These are phyloP conservation scores for Plodia interpunctella DNA, from an alignment of 1,140 invertebrate species.

Conservation along the genomic window DNA sequence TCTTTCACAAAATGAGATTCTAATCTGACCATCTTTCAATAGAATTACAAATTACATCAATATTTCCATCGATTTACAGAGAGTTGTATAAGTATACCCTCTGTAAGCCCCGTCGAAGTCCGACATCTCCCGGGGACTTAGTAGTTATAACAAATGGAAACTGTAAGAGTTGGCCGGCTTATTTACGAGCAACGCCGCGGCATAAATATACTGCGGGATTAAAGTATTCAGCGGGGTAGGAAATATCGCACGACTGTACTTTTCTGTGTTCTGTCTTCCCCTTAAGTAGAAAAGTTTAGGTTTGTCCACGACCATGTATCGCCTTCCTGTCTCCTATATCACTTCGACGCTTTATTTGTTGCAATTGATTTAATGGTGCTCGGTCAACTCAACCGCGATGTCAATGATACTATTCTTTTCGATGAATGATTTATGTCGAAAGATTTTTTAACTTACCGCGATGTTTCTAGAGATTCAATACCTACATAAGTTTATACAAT, in stretches of 20 bases:
- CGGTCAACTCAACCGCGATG: neutral
- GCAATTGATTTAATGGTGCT: neutral
- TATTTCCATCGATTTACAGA: constrained; percentile 12
- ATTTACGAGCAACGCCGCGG: constrained; percentile 36
- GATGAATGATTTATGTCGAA: neutral
- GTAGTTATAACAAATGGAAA: constrained; percentile 47
- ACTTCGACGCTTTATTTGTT: neutral
- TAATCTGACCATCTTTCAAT: constrained; percentile 7
- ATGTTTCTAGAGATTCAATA: too few relatives aligned
- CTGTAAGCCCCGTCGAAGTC: constrained; percentile 37
- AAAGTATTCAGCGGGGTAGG: constrained; percentile 42
- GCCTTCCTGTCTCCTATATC: neutral
- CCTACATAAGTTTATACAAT: too few relatives aligned
- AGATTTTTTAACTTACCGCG: too few relatives aligned
- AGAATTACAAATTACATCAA: constrained; percentile 6
- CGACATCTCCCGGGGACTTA: constrained; percentile 34
- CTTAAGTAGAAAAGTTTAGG: constrained; percentile 26
- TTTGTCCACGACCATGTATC: constrained; percentile 4
- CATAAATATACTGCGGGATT: constrained; percentile 49
- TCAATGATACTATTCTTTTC: neutral
- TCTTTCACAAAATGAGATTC: too few relatives aligned
- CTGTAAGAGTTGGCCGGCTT: constrained; percentile 42
- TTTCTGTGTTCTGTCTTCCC: constrained; percentile 22
- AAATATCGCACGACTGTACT: constrained; percentile 26
- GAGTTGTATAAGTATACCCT: constrained; percentile 9